A percentile compares a stretch with the other conserved stretches of the same genome.
Evolutionary conservation across 1,140 invertebrate species (phyloP).

Genomic region (Papilio glaucus): DNA sequence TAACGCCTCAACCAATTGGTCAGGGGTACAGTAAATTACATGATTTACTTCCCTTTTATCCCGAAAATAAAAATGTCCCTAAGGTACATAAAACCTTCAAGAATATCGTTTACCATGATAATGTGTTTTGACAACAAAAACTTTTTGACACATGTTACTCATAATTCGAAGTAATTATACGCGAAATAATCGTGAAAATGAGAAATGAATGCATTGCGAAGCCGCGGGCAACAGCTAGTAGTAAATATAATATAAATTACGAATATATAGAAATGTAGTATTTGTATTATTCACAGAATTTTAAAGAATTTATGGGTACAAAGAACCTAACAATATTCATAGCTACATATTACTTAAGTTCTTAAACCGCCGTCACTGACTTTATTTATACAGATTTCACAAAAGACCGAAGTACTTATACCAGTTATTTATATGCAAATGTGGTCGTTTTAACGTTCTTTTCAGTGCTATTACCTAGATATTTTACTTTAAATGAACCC

Average conservation of each 20-base stretch:
- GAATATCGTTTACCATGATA: too few species aligned
- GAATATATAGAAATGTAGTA: background rate
- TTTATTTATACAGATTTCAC: background rate
- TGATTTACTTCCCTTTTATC: too few species aligned
- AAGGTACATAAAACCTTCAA: too few species aligned
- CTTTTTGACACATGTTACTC: too few species aligned
- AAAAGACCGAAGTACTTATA: background rate
- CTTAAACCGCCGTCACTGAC: background rate
- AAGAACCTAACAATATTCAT: background rate
- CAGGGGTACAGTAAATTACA: too few species aligned
- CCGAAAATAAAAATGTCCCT: too few species aligned
- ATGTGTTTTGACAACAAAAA: too few species aligned
- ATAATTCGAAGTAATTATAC: too few species aligned
- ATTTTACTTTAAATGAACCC: background rate
- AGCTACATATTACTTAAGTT: background rate
- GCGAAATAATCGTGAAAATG: too few species aligned
- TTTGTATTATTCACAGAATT: background rate
- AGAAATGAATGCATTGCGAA: too few species aligned
- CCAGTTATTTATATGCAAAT: slow-evolving; percentile 23
- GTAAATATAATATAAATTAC: background rate
- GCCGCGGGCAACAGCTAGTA: too few species aligned
- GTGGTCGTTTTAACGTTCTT: slow-evolving; percentile 1
- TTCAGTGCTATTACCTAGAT: slow-evolving; percentile 15
- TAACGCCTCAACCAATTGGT: too few species aligned
- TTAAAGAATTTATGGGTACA: background rate